A percentile compares a stretch with the other conserved stretches of the same genome.
Conservation (phyloP, 2,888 invertebrate genomes). For the Beris morrisii region DNA sequence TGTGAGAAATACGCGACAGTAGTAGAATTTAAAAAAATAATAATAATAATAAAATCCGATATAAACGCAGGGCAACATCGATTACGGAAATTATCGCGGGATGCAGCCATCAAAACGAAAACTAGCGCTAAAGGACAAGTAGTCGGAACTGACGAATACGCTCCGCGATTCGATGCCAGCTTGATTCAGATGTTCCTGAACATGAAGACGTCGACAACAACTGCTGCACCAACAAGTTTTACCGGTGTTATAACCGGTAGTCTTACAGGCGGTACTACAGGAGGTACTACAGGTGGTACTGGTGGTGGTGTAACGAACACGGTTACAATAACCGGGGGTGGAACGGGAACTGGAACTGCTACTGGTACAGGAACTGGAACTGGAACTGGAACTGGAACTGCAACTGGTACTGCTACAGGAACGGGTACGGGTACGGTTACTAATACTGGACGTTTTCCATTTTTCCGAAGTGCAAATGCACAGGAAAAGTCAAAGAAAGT, state of each 20-base stretch:
- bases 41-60: not conserved
- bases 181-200: not conserved
- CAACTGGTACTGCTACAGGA: conserved; percentile 1
- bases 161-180: not conserved
- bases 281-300: not conserved
- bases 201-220: not conserved
- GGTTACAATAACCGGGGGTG: not conserved
- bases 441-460: not conserved
- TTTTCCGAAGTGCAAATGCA: conserved; percentile 7
- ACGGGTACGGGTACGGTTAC: conserved; percentile 1
- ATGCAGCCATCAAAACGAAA: not conserved
- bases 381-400: conserved; percentile 5
- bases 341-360: conserved; percentile 7
- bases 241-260: conserved; percentile 3
- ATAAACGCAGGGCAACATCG: not conserved
- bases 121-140: not conserved
- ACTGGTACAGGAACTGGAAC: conserved; percentile 8
- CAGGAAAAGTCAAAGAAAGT: not conserved
- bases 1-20: too few relatives aligned
- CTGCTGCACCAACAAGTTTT: not conserved
- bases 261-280: not conserved
- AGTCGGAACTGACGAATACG: not conserved
- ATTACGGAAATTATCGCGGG: not conserved
- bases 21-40: too few relatives aligned
- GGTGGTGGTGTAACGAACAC: too few relatives aligned